Evolutionary conservation across 23 tunicate species (phyloP).

Genomic region (Diplosoma virens): DNA sequence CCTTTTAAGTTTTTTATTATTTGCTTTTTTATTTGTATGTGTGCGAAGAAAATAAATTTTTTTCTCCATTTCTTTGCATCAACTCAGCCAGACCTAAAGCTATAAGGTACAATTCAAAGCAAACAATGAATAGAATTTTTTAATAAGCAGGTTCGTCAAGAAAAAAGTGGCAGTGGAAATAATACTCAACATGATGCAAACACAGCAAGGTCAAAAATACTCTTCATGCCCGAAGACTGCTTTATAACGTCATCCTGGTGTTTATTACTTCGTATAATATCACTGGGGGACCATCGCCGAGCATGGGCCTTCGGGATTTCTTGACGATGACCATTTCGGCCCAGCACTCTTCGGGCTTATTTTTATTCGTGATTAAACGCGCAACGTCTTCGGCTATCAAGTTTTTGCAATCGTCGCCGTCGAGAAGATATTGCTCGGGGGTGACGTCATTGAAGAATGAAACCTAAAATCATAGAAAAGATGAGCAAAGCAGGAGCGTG

Average conservation of each 20-base stretch:
- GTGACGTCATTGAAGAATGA: slow-evolving; percentile 34
- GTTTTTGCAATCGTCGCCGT: not conserved
- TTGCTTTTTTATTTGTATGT: no score
- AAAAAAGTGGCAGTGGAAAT: no score
- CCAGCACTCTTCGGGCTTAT: not conserved
- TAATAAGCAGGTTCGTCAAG: no score
- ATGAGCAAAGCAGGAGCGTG: not conserved
- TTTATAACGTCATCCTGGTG: slow-evolving; percentile 4
- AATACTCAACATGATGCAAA: no score
- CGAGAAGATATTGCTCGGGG: slow-evolving; percentile 13
- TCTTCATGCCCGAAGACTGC: no score
- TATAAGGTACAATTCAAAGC: no score
- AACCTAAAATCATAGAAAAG: slow-evolving; percentile 4
- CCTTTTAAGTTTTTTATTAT: no score
- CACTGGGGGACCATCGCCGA: slow-evolving; percentile 20
- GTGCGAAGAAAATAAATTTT: no score
- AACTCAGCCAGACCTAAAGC: no score
- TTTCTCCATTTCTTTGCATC: no score
- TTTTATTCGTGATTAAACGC: not conserved
- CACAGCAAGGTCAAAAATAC: no score
- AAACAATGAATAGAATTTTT: no score
- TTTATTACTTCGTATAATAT: slow-evolving; percentile 29
- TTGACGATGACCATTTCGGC: slow-evolving; percentile 43
- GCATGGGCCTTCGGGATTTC: slow-evolving; percentile 23
- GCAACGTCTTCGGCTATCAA: not conserved